phyloP scores from a whole-genome alignment of 2,888 invertebrate genomes.

The Thyatira batis region DNA sequence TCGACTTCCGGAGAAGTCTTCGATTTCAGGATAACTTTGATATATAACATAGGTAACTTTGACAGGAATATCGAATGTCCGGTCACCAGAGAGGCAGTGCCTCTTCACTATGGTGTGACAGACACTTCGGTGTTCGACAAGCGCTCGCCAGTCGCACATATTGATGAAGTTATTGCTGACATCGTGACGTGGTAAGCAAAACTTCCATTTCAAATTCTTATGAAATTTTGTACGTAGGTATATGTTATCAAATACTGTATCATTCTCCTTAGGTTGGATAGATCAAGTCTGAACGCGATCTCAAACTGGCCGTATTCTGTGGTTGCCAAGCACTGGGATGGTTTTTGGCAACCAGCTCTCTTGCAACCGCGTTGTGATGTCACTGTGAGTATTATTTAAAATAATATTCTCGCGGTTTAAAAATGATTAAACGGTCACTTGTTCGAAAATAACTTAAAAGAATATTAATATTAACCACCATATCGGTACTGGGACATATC shows the following conservation, averaged over 20 bases:
- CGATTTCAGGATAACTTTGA: too few species aligned
- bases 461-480: neutral
- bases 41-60: too few species aligned
- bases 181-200: conserved; percentile 39
- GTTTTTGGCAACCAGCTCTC: conserved; percentile 51
- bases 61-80: conserved; percentile 57
- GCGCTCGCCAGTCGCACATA: conserved; percentile 37
- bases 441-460: too few species aligned
- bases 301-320: conserved; percentile 66
- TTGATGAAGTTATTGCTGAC: conserved; percentile 54
- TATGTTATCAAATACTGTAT: too few species aligned
- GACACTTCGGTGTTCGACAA: conserved; percentile 69
- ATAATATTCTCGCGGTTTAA: too few species aligned
- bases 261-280: conserved; percentile 43
- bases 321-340: conserved; percentile 56
- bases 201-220: neutral
- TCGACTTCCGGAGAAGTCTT: too few species aligned
- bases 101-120: conserved; percentile 68
- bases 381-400: conserved; percentile 46
- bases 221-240: too few species aligned
- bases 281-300: conserved; percentile 25
- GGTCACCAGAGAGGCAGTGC: conserved; percentile 63
- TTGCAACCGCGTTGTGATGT: conserved; percentile 68
- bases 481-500: neutral
- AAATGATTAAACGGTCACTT: too few species aligned